Percentiles rank a stretch among this genome's conserved stretches.
Conservation (phyloP, 2,113 vertebrate species). For the Xenopus laevis region DNA sequence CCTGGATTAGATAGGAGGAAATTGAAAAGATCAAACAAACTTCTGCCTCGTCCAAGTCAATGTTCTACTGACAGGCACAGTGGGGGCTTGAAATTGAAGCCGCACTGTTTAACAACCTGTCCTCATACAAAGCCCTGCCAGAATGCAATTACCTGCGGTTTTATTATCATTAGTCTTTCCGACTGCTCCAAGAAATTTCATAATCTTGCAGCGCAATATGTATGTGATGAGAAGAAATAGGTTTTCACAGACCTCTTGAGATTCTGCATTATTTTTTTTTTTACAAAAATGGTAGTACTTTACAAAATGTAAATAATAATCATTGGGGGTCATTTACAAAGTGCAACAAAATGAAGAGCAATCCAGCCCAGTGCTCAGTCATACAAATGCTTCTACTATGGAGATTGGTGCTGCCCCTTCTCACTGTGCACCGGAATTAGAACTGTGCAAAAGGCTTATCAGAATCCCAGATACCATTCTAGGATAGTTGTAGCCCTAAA, state of each 20-base stretch:
- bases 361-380: too few species aligned
- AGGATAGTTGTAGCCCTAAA: too few species aligned
- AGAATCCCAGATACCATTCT: too few species aligned
- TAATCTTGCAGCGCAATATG: background rate
- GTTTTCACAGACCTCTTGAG: background rate
- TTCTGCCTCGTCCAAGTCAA: background rate
- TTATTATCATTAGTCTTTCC: constrained; percentile 2
- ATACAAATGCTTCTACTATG: too few species aligned
- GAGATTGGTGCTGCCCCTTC: too few species aligned
- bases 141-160: background rate
- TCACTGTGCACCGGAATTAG: too few species aligned
- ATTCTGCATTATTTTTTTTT: background rate
- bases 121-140: background rate
- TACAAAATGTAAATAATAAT: too few species aligned
- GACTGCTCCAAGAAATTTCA: background rate
- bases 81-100: background rate
- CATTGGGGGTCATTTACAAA: too few species aligned
- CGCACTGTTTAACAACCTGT: constrained; percentile 3
- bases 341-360: too few species aligned
- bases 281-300: too few species aligned
- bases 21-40: background rate
- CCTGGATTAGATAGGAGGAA: background rate
- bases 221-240: background rate
- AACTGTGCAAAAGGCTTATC: too few species aligned
- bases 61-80: background rate